A percentile compares a stretch with the other conserved stretches of the same genome.
phyloP scores from a whole-genome alignment of 2,888 invertebrate genomes.

The Lepidocyrtoides sp. region DNA sequence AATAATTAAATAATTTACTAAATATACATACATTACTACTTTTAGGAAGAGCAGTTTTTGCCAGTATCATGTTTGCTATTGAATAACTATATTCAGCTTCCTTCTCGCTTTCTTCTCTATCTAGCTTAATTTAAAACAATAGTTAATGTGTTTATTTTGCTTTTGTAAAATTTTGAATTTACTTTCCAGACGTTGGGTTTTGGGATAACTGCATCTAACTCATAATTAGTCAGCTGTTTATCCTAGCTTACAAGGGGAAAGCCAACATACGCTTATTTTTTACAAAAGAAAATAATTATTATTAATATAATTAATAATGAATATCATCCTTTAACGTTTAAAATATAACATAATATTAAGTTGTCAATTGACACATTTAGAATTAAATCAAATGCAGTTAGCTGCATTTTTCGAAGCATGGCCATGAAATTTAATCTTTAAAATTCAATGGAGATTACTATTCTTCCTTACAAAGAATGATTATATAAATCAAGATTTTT shows the following conservation, averaged over 20 bases:
- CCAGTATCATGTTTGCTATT: slow-evolving; percentile 27
- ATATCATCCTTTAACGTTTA: neutral
- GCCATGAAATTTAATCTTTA: no score
- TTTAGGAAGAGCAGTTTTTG: slow-evolving; percentile 7
- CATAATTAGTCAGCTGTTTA: slow-evolving; percentile 77
- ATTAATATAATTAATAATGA: slow-evolving; percentile 58
- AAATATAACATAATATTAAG: neutral
- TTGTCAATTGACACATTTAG: no score
- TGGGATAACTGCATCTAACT: slow-evolving; percentile 81
- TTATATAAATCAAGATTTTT: no score
- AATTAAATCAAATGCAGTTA: no score
- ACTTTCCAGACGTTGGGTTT: slow-evolving; percentile 71
- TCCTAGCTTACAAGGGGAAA: slow-evolving; percentile 85
- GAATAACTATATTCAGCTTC: slow-evolving; percentile 9
- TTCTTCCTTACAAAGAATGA: no score
- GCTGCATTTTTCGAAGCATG: no score
- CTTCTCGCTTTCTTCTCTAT: slow-evolving; percentile 31
- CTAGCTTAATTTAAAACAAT: slow-evolving; percentile 12
- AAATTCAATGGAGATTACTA: no score
- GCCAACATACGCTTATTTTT: slow-evolving; percentile 84
- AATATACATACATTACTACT: neutral
- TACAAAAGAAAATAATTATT: slow-evolving; percentile 72
- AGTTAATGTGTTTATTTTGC: slow-evolving; percentile 41
- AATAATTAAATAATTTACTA: neutral
- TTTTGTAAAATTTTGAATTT: slow-evolving; percentile 73